Percentiles rank a stretch among this genome's conserved stretches.
phyloP scores from a whole-genome alignment of 2,113 vertebrate species.

The Scopus umbretta region DNA sequence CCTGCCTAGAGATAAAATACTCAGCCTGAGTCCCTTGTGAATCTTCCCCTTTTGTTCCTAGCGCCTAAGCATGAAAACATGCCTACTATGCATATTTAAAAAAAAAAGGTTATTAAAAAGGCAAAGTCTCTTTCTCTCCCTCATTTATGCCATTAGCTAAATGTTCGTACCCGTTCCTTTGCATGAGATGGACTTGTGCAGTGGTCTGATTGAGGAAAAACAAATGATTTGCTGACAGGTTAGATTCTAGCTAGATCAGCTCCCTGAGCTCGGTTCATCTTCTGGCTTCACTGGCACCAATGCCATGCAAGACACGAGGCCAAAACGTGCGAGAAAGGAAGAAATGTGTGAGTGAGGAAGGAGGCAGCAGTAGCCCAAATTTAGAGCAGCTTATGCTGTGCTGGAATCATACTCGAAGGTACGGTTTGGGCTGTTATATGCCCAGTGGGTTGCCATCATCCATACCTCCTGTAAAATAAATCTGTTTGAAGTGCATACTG shows the following conservation, averaged over 20 bases:
- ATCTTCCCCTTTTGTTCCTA: neutral
- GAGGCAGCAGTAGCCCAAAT: neutral
- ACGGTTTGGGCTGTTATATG: neutral
- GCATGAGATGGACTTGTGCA: neutral
- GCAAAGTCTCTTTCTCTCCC: neutral
- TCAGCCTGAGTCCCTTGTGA: neutral
- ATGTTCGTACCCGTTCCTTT: neutral
- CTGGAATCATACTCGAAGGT: neutral
- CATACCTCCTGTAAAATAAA: neutral
- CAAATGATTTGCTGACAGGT: neutral
- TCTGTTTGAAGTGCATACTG: neutral
- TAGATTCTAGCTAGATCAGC: neutral
- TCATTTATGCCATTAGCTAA: neutral
- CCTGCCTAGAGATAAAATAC: neutral
- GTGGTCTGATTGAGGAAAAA: neutral
- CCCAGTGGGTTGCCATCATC: conserved; percentile 2
- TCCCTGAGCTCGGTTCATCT: neutral
- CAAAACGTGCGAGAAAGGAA: neutral
- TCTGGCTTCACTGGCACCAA: neutral
- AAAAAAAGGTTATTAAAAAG: neutral
- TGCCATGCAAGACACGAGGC: neutral
- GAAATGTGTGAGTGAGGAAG: neutral
- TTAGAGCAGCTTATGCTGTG: neutral
- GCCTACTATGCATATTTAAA: neutral
- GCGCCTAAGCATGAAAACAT: neutral